A percentile compares a stretch with the other conserved stretches of the same genome.
These are phyloP conservation scores for Epirrhoe alternata DNA, from an alignment of 2,888 invertebrate genomes.

Conservation along the genomic window DNA sequence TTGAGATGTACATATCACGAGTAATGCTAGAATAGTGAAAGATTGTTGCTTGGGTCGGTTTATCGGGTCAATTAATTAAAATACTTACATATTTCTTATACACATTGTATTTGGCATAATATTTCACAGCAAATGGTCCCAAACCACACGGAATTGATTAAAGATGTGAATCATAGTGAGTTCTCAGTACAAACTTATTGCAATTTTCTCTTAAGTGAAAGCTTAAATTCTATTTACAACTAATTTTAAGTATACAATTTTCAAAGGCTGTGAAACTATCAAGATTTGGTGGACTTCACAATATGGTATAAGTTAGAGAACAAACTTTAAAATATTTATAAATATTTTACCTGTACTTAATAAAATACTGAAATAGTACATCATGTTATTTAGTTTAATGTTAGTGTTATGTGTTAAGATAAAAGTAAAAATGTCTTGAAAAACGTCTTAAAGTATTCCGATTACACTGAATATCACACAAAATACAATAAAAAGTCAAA, in stretches of 20 bases:
- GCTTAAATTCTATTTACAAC: slow-evolving; percentile 47
- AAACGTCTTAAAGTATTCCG: slow-evolving; percentile 5
- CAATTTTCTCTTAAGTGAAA: slow-evolving; percentile 31
- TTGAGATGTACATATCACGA: slow-evolving; percentile 32
- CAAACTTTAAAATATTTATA: slow-evolving; percentile 11
- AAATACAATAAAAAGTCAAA: slow-evolving; percentile 32
- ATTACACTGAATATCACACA: slow-evolving; percentile 14
- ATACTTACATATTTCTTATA: slow-evolving; percentile 42
- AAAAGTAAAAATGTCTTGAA: slow-evolving; percentile 12
- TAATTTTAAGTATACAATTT: slow-evolving; percentile 38
- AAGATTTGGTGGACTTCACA: slow-evolving; percentile 12
- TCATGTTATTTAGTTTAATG: neutral
- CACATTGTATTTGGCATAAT: slow-evolving; percentile 66
- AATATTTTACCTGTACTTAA: slow-evolving; percentile 6
- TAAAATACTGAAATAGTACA: slow-evolving; percentile 10
- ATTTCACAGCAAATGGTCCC: slow-evolving; percentile 64
- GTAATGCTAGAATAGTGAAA: slow-evolving; percentile 10
- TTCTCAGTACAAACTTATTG: slow-evolving; percentile 34
- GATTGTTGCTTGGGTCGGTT: slow-evolving; percentile 1
- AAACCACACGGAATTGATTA: slow-evolving; percentile 52
- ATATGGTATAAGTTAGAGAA: slow-evolving; percentile 2
- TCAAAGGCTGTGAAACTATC: slow-evolving; percentile 39
- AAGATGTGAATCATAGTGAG: slow-evolving; percentile 23
- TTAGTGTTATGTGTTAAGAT: neutral
- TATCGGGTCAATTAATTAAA: slow-evolving; percentile 38